Conservation (phyloP, 2,797 vertebrate species). For the Antrozous pallidus region DNA sequence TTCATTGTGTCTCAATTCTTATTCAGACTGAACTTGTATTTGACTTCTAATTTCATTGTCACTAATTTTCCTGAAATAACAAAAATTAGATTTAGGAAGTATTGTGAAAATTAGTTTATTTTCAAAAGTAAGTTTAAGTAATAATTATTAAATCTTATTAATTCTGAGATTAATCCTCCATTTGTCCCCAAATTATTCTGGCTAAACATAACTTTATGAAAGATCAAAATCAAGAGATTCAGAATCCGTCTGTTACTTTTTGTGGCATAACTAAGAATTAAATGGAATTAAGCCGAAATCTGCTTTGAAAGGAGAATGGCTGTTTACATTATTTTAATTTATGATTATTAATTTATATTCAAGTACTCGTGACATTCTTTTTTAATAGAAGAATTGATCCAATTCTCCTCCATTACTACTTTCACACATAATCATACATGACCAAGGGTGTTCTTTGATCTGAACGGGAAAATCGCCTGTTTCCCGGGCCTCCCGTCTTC, state of each 20-base stretch:
- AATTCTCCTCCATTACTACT: neutral
- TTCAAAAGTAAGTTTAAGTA: neutral
- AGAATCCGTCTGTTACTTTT: neutral
- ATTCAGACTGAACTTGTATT: neutral
- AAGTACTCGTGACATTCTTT: neutral
- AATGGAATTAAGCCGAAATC: constrained; percentile 8
- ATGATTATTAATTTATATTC: neutral
- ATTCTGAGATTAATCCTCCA: neutral
- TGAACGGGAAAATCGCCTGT: neutral
- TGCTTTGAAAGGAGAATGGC: neutral
- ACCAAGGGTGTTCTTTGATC: neutral
- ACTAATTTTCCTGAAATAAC: constrained; percentile 7
- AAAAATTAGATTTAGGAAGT: neutral
- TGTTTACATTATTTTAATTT: neutral
- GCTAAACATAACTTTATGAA: neutral
- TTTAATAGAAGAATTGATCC: neutral
- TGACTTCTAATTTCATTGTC: neutral
- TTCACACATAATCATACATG: neutral
- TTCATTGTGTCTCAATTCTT: constrained; percentile 22
- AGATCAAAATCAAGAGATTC: constrained; percentile 21
- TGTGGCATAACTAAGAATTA: neutral
- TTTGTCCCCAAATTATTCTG: neutral
- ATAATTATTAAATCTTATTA: neutral
- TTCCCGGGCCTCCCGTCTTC: neutral
- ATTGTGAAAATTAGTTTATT: constrained; percentile 29